These are phyloP conservation scores for Theodoxus fluviatilis DNA, from an alignment of 2,888 invertebrate genomes.

Conservation along the genomic window DNA sequence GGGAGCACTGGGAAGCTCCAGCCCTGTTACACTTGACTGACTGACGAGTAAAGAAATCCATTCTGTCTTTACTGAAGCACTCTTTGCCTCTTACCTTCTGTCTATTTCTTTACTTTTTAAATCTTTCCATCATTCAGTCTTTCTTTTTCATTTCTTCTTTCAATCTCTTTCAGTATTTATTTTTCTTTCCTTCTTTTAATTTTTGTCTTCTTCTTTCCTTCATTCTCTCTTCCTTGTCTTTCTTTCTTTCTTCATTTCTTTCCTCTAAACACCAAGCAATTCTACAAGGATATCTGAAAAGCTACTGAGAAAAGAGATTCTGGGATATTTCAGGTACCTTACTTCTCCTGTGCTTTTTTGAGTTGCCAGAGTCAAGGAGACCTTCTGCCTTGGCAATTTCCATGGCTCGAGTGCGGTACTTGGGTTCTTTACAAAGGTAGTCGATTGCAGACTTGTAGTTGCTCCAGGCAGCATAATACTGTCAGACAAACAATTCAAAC, in stretches of 20 bases:
- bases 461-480: constrained; percentile 69
- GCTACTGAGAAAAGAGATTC: not conserved
- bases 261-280: not conserved
- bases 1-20: too few relatives aligned
- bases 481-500: constrained; percentile 35
- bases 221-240: too few relatives aligned
- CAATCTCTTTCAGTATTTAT: too few relatives aligned
- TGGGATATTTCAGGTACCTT: constrained; percentile 22
- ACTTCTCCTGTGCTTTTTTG: constrained; percentile 35
- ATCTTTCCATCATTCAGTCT: too few relatives aligned
- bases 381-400: constrained; percentile 73
- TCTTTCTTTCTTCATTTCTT: not conserved
- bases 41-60: too few relatives aligned
- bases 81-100: too few relatives aligned
- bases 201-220: too few relatives aligned
- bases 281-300: not conserved
- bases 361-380: constrained; percentile 63
- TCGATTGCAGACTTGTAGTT: constrained; percentile 82
- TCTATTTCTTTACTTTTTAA: too few relatives aligned
- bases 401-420: constrained; percentile 77
- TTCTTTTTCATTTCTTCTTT: too few relatives aligned
- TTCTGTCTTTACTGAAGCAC: too few relatives aligned
- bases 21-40: too few relatives aligned
- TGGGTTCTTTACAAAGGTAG: constrained; percentile 85
- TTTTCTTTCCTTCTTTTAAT: too few relatives aligned